Evolutionary conservation across 2,888 invertebrate species (phyloP), one percentile per base, ranked within the genome.

Genomic region (Dicyrtomina minuta): DNA sequence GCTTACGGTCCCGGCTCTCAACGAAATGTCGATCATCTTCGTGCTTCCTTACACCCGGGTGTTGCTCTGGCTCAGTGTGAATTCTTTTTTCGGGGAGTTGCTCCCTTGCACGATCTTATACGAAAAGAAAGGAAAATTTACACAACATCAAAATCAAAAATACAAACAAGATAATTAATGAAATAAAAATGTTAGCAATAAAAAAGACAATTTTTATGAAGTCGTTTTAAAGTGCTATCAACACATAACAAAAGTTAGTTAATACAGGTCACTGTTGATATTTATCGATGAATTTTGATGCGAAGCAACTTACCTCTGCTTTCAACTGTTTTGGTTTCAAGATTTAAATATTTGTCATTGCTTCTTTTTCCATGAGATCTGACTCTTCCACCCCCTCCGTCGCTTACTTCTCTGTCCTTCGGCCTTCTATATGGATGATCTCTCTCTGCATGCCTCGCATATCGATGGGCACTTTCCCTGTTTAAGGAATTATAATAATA

Each of bases 21-120:
- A 78, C 81, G 81, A 76, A 80, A 68, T 73, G 82, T 55, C 82
- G 79, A 76, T 83, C 78, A n/a, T n/a, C n/a, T n/a, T n/a, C n/a
- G n/a, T n/a, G n/a, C n/a, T n/a, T n/a, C n/a, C n/a, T n/a, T n/a
- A n/a, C n/a, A n/a, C n/a, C n/a, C n/a, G n/a, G n/a, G n/a, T n/a
- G n/a, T 69, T 75, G 83, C 71, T 87, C 85, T 1, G 87, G 73
- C 70, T 79, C 79, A 62, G 77, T 69, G 60, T 79, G 83, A 46
- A 86, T 82, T 74, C 86, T 85, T 79, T 87, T 84, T 53, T 77
- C 71, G 8, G 41, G 13, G 24, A 68, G 43, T 41, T n/a, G n/a
- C n/a, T 62, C 53, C 12, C 39, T 43, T 20, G 33, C 53, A 24
- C 44, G 44, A 13, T 59, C 60, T 20, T 60, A 2, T 8, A 33